Evolutionary conservation across 2,888 invertebrate genomes (phyloP), one percentile per base, ranked within the genome.

Genomic region (Nezara viridula): DNA sequence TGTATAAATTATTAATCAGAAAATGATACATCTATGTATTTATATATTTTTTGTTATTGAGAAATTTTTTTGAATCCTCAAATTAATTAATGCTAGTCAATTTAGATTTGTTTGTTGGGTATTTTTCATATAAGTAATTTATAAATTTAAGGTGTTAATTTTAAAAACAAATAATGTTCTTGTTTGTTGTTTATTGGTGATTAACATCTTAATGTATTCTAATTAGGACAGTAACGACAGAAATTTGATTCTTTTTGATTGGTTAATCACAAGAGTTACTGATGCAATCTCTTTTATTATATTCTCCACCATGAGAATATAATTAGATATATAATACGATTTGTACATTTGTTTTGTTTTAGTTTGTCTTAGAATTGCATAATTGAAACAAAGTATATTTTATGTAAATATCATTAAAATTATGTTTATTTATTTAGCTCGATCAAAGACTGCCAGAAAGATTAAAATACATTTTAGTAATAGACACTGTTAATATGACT

Each of bases 81-180:
- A 60, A 60, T 60, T 60, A 27, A 60, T 7, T 7, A 60, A 14
- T 60, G 60, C 66, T 73, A 73, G 66, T 73, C 66, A 73, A 73
- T 73, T 16, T 73, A 19, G 37, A 37, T 37, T 6, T 19, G 32
- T 73, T 37, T 73, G 27, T 27, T 55, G 55, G 55, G n/a, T n/a
- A 55, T 55, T 55, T 16, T 60, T 10, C 27, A 60, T 27, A 6
- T 5, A 27, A 10, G 9, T 60, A 27, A 27, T 60, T 60, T 60
- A 27, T 27, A 60, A 12, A 2, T 27, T 27, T 5, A 4, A 27
- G 12, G 4, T 60, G n/a, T 60, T 60, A 16, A 60, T 60, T 60
- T 60, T 60, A 0, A 27, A 27, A 60, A 7, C 60, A 27, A 60
- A 27, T n/a, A 60, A 60, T 60, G 60, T 27, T 27, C n/a, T 27